Evolutionary conservation across 2,888 invertebrate genomes (phyloP).

Genomic region (Syrista parreyssii): DNA sequence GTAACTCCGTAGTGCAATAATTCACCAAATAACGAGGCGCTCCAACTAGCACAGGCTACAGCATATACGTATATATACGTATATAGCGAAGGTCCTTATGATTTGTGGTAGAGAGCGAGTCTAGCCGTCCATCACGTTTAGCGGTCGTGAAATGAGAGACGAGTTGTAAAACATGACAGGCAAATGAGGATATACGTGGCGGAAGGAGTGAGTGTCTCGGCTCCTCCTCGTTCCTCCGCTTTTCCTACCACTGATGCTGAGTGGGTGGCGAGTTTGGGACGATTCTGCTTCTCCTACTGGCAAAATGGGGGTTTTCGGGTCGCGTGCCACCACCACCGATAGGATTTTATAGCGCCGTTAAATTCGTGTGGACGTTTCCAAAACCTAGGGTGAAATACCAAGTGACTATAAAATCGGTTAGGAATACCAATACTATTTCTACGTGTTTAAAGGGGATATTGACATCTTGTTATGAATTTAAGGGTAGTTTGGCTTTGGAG

Average conservation of each 20-base stretch:
- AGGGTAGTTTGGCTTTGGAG: not conserved
- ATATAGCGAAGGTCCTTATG: conserved; percentile 37
- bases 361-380: conserved; percentile 40
- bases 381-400: not conserved
- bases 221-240: not conserved
- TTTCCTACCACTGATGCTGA: conserved; percentile 26
- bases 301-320: not conserved
- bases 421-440: not conserved
- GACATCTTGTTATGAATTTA: not conserved
- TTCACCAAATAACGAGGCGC: conserved; percentile 39
- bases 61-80: conserved; percentile 7
- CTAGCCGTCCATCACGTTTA: conserved; percentile 55
- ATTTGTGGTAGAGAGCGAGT: conserved; percentile 47
- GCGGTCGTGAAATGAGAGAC: conserved; percentile 55
- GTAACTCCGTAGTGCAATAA: conserved; percentile 22
- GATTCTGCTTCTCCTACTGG: conserved; percentile 7
- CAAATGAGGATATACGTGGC: conserved; percentile 60
- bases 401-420: not conserved
- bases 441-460: not conserved
- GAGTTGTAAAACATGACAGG: conserved; percentile 58
- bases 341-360: conserved; percentile 49
- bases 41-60: not conserved
- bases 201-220: conserved; percentile 40
- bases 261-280: conserved; percentile 17
- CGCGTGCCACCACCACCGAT: not conserved